Evolutionary conservation across 2,888 invertebrate species (phyloP), one percentile per base, ranked within the genome.

Genomic region (Ennomos erosarius): DNA sequence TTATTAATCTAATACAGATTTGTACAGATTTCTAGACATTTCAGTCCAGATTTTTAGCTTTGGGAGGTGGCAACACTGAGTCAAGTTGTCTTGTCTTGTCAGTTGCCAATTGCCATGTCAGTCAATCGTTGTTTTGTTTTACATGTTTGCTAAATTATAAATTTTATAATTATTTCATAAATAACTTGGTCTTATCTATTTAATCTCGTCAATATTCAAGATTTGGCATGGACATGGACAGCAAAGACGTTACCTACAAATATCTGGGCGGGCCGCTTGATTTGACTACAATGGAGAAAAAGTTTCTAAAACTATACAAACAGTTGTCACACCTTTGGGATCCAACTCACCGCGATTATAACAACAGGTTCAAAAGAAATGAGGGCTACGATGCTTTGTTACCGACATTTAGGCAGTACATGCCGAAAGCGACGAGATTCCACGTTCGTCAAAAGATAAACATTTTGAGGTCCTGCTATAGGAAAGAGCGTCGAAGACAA

Each of bases 391-490:
- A 80, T 46, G 33, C 58, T 26, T 60, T 80, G 16, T 51, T 78
- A 50, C 53, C 68, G 42, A 65, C 76, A 38, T 59, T 78, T 35
- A 70, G 67, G 53, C 70, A 68, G 43, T 69, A 69, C 55, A 64
- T 73, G 54, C 73, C 69, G 0, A 52, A 50, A 4, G 78, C 79
- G 0, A 76, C 71, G 6, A 55, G 71, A 33, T 55, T 56, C 42
- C 67, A 58, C 42, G 78, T 79, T 10, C 72, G 78, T 11, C 72
- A 71, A 45, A 79, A 81, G 70, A 80, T 81, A 57, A 81, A 81
- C 40, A 70, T 71, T 53, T 37, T 79, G 44, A 69, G 81, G n/a
- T 79, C 79, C 8, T 62, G 64, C 0, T 81, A 78, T 45, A 73
- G 75, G 42, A 79, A 79, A 64, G 73, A 73, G 3, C 58, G 71